Percentiles rank a stretch among this genome's conserved stretches.
These are phyloP conservation scores for Heterotilapia buettikoferi DNA, from an alignment of 2,113 vertebrate species.

Conservation along the genomic window DNA sequence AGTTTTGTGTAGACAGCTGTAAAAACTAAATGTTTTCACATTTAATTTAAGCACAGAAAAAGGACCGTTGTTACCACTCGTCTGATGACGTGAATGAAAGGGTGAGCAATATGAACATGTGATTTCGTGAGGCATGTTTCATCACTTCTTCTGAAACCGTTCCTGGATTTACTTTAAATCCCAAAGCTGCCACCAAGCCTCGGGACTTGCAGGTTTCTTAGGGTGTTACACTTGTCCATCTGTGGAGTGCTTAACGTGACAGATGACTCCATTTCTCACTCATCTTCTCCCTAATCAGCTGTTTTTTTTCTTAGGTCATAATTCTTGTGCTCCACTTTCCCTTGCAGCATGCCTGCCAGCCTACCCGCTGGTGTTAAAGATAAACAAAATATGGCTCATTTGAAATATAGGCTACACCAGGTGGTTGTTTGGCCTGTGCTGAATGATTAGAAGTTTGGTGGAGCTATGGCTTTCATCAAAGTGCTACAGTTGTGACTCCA, in stretches of 20 bases:
- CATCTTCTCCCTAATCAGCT: slow-evolving; percentile 41
- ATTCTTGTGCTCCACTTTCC: slow-evolving; percentile 36
- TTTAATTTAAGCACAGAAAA: background rate
- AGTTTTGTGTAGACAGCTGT: slow-evolving; percentile 15
- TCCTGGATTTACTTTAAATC: slow-evolving; percentile 5
- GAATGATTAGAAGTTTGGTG: slow-evolving; percentile 6
- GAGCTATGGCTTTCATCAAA: background rate
- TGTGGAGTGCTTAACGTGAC: slow-evolving; percentile 33
- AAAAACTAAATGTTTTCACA: background rate
- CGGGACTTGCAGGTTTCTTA: slow-evolving; percentile 13
- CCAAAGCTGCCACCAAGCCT: slow-evolving; percentile 16
- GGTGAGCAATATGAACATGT: background rate
- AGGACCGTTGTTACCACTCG: background rate
- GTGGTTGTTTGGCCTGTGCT: slow-evolving; percentile 33
- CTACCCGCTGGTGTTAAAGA: slow-evolving; percentile 36
- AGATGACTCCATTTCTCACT: slow-evolving; percentile 32
- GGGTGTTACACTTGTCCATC: slow-evolving; percentile 17
- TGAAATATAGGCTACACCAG: slow-evolving; percentile 39
- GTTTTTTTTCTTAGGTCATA: slow-evolving; percentile 28
- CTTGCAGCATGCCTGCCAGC: slow-evolving; percentile 25
- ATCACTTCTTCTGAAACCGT: background rate
- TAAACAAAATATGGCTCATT: slow-evolving; percentile 47
- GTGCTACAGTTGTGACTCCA: slow-evolving; percentile 21
- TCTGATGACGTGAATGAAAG: background rate
- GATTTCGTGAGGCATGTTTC: background rate